phyloP scores from a whole-genome alignment of 1,140 invertebrate species.

The Drosophila pruinosa region DNA sequence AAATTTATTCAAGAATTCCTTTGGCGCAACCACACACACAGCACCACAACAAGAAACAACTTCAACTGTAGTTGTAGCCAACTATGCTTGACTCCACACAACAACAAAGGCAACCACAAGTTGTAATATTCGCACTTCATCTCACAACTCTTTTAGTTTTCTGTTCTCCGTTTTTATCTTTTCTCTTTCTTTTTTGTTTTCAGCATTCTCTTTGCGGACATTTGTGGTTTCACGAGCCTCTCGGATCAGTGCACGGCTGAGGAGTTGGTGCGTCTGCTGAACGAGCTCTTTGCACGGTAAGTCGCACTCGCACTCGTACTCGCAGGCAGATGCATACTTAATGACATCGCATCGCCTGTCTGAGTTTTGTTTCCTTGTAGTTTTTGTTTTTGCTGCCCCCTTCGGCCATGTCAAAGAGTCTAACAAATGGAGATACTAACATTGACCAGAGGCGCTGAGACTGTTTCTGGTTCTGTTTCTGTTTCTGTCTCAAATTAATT shows the following conservation, averaged over 20 bases:
- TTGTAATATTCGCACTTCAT: constrained; percentile 33
- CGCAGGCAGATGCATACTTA: too few relatives aligned
- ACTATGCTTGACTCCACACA: constrained; percentile 16
- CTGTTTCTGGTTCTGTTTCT: too few relatives aligned
- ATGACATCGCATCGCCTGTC: constrained; percentile 12
- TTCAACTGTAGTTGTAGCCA: too few relatives aligned
- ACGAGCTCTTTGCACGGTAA: constrained; percentile 97
- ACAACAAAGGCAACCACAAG: constrained; percentile 13
- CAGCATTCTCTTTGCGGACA: constrained; percentile 98
- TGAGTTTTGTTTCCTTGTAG: not conserved
- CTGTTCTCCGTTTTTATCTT: not conserved
- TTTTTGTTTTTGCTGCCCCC: constrained; percentile 21
- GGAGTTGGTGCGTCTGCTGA: constrained; percentile 95
- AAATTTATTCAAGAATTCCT: constrained; percentile 41
- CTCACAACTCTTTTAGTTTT: constrained; percentile 10
- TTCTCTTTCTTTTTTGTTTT: constrained; percentile 40
- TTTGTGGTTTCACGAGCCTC: constrained; percentile 97
- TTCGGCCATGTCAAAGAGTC: constrained; percentile 21
- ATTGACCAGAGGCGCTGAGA: constrained; percentile 3
- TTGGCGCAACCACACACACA: constrained; percentile 8
- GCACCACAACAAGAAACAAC: not conserved
- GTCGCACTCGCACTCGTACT: too few relatives aligned
- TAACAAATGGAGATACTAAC: constrained; percentile 15
- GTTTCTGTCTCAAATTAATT: constrained; percentile 45
- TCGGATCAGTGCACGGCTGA: constrained; percentile 98